Percentiles rank a stretch among this genome's conserved stretches.
These are phyloP conservation scores for Barnardius zonarius DNA, from an alignment of 2,113 vertebrate species.

Conservation along the genomic window DNA sequence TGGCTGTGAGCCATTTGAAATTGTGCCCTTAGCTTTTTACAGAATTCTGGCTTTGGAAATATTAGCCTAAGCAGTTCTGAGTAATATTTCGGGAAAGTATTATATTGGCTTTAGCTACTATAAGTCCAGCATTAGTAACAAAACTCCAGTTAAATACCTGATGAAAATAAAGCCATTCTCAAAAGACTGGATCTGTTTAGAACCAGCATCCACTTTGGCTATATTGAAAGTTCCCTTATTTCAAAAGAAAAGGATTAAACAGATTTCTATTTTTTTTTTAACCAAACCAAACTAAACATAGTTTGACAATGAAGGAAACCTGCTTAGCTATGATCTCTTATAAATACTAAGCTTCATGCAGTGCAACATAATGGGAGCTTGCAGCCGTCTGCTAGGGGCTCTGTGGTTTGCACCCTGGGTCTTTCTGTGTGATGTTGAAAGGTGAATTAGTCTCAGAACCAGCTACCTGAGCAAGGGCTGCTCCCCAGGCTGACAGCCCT, in stretches of 20 bases:
- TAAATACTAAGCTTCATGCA: not conserved
- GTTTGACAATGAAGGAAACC: not conserved
- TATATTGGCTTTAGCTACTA: slow-evolving; percentile 52
- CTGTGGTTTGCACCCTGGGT: not conserved
- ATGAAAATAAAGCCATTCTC: slow-evolving; percentile 27
- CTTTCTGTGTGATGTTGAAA: not conserved
- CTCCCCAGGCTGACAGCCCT: not conserved
- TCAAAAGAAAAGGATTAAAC: slow-evolving; percentile 42
- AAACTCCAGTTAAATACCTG: slow-evolving; percentile 51
- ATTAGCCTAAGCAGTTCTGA: slow-evolving; percentile 60
- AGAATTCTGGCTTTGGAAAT: slow-evolving; percentile 53
- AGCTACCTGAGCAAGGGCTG: not conserved
- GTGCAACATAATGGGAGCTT: not conserved
- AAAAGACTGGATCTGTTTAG: slow-evolving; percentile 26
- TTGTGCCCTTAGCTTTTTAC: slow-evolving; percentile 23
- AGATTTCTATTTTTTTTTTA: not conserved
- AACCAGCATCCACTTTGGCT: not conserved
- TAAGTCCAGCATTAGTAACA: slow-evolving; percentile 67
- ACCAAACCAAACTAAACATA: not conserved
- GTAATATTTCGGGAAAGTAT: slow-evolving; percentile 59
- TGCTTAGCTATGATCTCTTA: not conserved
- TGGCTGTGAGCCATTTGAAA: slow-evolving; percentile 38
- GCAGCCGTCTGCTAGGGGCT: not conserved
- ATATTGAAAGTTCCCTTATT: slow-evolving; percentile 22
- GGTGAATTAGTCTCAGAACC: not conserved